phyloP scores from a whole-genome alignment of 2,888 invertebrate genomes.

The Macropis europaea region DNA sequence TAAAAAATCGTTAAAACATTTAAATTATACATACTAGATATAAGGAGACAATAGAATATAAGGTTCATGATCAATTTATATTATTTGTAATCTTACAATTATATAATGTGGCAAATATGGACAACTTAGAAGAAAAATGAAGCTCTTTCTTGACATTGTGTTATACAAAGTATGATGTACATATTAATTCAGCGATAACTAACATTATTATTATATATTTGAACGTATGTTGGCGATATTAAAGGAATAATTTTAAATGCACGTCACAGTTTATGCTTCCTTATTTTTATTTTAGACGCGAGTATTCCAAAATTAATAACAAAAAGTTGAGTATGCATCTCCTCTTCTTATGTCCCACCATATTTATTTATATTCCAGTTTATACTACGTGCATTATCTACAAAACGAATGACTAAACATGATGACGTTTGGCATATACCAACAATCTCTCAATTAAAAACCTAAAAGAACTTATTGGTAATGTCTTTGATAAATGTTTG shows the following conservation, averaged over 20 bases:
- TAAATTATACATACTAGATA: background rate
- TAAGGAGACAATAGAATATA: conserved; percentile 6
- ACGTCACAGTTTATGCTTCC: conserved; percentile 12
- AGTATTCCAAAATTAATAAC: conserved; percentile 22
- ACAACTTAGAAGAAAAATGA: conserved; percentile 22
- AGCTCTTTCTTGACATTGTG: conserved; percentile 20
- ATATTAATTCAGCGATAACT: conserved; percentile 25
- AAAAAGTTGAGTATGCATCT: conserved; percentile 17
- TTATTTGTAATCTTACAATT: conserved; percentile 32
- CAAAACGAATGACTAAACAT: conserved; percentile 47
- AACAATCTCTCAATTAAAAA: conserved; percentile 22
- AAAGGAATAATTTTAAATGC: conserved; percentile 29
- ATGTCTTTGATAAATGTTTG: conserved; percentile 38
- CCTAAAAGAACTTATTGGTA: conserved; percentile 38
- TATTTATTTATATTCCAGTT: conserved; percentile 45
- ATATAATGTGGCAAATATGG: conserved; percentile 23
- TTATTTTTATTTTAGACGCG: conserved; percentile 10
- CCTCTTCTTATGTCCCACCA: conserved; percentile 17
- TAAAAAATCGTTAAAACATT: background rate
- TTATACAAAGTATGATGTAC: conserved; percentile 30
- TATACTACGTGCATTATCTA: conserved; percentile 43
- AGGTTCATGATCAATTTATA: conserved; percentile 29
- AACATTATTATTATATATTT: conserved; percentile 25
- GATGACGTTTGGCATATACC: conserved; percentile 27
- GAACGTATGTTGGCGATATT: conserved; percentile 12